Evolutionary conservation across 2,797 vertebrate species (phyloP).

Genomic region (Labeo calbasu): DNA sequence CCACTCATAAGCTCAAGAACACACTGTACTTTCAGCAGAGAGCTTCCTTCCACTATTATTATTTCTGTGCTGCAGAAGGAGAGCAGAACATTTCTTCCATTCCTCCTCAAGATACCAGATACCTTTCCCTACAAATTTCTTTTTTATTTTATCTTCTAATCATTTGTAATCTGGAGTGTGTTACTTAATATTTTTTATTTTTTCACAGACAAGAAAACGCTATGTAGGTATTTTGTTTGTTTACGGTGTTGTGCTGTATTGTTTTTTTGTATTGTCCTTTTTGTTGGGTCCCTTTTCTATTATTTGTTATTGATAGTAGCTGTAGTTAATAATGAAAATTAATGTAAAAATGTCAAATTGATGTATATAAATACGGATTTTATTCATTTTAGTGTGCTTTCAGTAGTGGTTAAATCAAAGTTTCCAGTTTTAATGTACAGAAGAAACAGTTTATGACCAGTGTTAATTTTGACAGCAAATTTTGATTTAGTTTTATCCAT

Average conservation of each 20-base stretch:
- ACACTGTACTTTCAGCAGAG: background rate
- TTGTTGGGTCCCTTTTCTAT: background rate
- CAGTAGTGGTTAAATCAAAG: background rate
- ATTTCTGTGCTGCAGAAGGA: slow-evolving; percentile 26
- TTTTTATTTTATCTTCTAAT: background rate
- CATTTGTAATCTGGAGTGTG: background rate
- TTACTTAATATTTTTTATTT: background rate
- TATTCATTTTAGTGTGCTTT: background rate
- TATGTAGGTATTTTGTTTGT: slow-evolving; percentile 17
- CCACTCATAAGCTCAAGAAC: slow-evolving; percentile 29
- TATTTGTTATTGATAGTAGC: background rate
- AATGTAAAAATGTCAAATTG: background rate
- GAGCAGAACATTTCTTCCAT: slow-evolving; percentile 5
- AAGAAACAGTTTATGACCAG: background rate
- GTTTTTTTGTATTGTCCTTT: background rate
- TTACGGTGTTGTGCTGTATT: background rate
- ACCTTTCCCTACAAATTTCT: background rate
- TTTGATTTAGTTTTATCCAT: too few relatives aligned
- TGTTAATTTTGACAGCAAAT: too few relatives aligned
- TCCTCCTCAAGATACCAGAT: slow-evolving; percentile 1
- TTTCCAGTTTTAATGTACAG: background rate
- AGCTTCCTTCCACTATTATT: slow-evolving; percentile 14
- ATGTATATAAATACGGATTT: background rate
- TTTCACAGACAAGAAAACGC: slow-evolving; percentile 5
- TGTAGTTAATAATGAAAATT: background rate